Base-by-base conservation (phyloP, 2,113 vertebrate species). In the Salvelinus fontinalis region DNA sequence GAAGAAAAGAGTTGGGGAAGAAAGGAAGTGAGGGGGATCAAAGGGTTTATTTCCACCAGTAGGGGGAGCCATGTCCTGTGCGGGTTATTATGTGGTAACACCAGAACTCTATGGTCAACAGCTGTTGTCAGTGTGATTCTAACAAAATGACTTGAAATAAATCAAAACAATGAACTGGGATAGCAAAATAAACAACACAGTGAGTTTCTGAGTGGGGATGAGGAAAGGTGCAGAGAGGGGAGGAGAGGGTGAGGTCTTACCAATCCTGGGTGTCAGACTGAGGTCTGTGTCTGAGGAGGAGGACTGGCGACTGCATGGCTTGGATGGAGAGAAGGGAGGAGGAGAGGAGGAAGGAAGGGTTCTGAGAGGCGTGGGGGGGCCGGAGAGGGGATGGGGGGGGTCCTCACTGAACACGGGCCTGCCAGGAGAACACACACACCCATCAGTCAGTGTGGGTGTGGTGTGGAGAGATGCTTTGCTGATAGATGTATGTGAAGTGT, bases 271-370 rank as follows among this genome's bases (percentile, higher is more conserved):
- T 93, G 98, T 99, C 95, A 99, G 96, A 97, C 98, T 99, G 96
- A 99, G 96, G 94, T 99, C 98, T 94, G 98, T 99, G 93, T 99
- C 98, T 92, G 98, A 99, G 94, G 97, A 99, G 90, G 98, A 99
- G 94, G 98, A 99, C 95, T 99, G 98, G 92, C 98, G 98, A 90
- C 98, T 99, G 98, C 96, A 99, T 95, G 97, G 97, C 96, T 99
- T 99, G 96, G 95, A 98, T 93, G 98, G 97, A 96, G 97, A 98
- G 96, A 99, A 99, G 70, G 91, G 90, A 95, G 97, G 97, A 94
- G 97, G 98, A 95, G 98, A 98, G 96, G 98, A 99, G 92, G 97
- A 97, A 95, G 97, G 97, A 92, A 97, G 97, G 93, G 95, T 96
- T 98, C 97, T 97, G 96, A 99, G 95, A 96, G 97, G 98, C 95